Evolutionary conservation across 2,888 invertebrate species (phyloP).

Genomic region (Pseudococcus longispinus): DNA sequence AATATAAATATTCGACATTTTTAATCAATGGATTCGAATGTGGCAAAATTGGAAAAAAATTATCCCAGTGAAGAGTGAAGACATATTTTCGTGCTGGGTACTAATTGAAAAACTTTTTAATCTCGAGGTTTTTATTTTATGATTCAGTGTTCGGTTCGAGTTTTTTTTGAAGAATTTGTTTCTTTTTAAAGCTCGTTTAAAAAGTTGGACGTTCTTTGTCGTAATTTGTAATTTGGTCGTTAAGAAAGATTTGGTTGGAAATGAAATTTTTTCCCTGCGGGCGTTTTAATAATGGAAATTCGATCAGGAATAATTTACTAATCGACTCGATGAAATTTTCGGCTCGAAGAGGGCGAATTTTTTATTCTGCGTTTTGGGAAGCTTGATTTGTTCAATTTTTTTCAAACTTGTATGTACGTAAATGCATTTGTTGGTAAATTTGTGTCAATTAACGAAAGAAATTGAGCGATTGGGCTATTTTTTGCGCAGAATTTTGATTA

Average conservation of each 20-base stretch:
- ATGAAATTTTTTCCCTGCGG: neutral
- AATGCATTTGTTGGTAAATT: neutral
- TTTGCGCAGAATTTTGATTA: neutral
- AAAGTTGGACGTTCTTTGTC: neutral
- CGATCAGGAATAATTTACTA: neutral
- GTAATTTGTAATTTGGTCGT: neutral
- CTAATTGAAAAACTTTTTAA: neutral
- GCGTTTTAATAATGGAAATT: neutral
- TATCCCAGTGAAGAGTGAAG: neutral
- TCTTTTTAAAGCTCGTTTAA: neutral
- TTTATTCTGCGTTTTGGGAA: neutral
- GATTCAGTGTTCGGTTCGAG: neutral
- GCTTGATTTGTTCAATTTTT: neutral
- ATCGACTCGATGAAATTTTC: neutral
- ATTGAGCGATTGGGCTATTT: neutral
- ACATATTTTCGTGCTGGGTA: neutral
- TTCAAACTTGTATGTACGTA: neutral
- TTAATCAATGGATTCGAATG: neutral
- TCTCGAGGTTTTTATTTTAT: neutral
- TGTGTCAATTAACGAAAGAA: neutral
- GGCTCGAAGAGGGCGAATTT: neutral
- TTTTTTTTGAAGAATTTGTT: neutral
- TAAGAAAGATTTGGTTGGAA: neutral
- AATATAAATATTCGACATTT: neutral
- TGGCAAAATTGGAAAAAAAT: neutral